Percentiles rank a stretch among this genome's conserved stretches.
phyloP scores from a whole-genome alignment of 2,888 invertebrate genomes.

The Galeopsomyia nigrocyanea region DNA sequence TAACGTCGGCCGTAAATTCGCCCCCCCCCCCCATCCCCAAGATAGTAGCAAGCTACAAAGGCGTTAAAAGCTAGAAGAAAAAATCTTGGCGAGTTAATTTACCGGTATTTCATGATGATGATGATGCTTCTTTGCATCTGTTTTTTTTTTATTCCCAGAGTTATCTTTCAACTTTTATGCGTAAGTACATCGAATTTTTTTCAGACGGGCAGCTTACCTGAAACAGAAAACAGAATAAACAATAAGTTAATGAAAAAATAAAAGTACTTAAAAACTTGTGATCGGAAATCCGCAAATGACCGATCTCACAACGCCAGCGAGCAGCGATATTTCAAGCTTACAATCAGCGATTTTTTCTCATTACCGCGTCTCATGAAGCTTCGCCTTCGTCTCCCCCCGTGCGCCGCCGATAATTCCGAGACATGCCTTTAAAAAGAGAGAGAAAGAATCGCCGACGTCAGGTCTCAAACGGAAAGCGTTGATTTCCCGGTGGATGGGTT shows the following conservation, averaged over 20 bases:
- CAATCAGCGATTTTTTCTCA: not conserved
- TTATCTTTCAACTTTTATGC: no score
- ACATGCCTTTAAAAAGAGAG: no score
- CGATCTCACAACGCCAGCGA: no score
- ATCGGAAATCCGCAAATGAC: not conserved
- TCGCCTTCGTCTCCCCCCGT: not conserved
- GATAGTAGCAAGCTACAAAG: no score
- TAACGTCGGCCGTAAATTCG: no score
- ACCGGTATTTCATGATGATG: no score
- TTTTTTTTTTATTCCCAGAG: no score
- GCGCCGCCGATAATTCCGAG: constrained; percentile 20
- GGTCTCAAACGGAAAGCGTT: constrained; percentile 35
- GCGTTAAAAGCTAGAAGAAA: no score
- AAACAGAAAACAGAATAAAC: constrained; percentile 31
- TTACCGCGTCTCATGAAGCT: not conserved
- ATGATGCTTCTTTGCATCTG: no score
- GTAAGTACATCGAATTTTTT: no score
- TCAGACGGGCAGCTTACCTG: constrained; percentile 23
- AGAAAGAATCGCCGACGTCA: constrained; percentile 38
- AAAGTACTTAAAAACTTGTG: not conserved
- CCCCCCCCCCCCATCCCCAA: no score
- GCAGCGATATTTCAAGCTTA: not conserved
- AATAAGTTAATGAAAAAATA: constrained; percentile 7
- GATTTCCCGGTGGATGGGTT: constrained; percentile 38
- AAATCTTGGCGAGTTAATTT: no score